A percentile compares a stretch with the other conserved stretches of the same genome.
Conservation (phyloP, 2,888 invertebrate species). For the Bhutanitis thaidina region DNA sequence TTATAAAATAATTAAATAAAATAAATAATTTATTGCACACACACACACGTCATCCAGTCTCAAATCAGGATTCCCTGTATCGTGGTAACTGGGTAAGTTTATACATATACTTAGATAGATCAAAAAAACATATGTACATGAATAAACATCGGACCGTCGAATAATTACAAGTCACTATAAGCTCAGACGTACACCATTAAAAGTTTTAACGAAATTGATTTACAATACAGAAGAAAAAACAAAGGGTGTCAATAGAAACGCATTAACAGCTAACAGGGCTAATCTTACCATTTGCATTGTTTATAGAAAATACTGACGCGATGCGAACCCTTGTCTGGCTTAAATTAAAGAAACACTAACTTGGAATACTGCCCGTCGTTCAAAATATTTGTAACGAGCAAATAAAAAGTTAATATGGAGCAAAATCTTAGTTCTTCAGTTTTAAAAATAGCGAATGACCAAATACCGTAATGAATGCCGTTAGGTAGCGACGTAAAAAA, state of each 20-base stretch:
- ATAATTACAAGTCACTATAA: background rate
- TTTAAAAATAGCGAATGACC: too few relatives aligned
- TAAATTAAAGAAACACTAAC: background rate
- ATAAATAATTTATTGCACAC: too few relatives aligned
- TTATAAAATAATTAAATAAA: too few relatives aligned
- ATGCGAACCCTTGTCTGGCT: background rate
- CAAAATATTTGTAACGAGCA: background rate
- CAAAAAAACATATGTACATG: too few relatives aligned
- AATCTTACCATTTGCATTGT: conserved; percentile 1
- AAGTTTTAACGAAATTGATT: background rate
- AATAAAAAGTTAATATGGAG: background rate
- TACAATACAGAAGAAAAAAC: background rate
- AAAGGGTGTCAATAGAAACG: background rate
- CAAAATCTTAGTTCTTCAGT: too few relatives aligned
- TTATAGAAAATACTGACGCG: background rate
- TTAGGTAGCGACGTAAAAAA: too few relatives aligned
- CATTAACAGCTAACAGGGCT: conserved; percentile 6
- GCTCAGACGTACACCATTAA: background rate
- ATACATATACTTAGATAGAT: too few relatives aligned
- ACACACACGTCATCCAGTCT: too few relatives aligned
- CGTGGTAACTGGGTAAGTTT: too few relatives aligned
- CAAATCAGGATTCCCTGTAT: too few relatives aligned
- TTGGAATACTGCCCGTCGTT: conserved; percentile 8
- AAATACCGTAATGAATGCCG: too few relatives aligned
- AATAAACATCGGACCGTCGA: too few relatives aligned